A percentile compares a stretch with the other conserved stretches of the same genome.
phyloP scores from a whole-genome alignment of 2,797 vertebrate genomes.

The Anabas testudineus region DNA sequence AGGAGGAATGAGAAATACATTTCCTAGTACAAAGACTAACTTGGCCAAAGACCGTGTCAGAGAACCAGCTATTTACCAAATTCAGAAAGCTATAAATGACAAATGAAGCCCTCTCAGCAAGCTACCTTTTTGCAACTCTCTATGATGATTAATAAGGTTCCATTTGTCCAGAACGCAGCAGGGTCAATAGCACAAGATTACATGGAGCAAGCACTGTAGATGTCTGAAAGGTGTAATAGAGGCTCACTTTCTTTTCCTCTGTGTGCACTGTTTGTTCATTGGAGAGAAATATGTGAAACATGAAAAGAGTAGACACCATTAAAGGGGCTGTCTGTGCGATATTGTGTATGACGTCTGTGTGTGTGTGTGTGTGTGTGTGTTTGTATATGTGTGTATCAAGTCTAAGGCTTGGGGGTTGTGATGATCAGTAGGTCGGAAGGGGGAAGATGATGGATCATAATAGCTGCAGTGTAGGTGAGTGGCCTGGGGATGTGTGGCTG shows the following conservation, averaged over 20 bases:
- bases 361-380: constrained; percentile 6
- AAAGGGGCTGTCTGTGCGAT: constrained; percentile 38
- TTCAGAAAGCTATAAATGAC: constrained; percentile 56
- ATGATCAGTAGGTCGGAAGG: constrained; percentile 57
- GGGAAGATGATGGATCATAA: constrained; percentile 66
- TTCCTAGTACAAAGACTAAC: constrained; percentile 55
- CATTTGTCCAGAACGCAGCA: constrained; percentile 66
- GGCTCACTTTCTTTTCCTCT: constrained; percentile 46
- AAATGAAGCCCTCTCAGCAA: constrained; percentile 56
- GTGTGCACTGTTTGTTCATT: constrained; percentile 43
- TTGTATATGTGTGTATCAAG: constrained; percentile 8
- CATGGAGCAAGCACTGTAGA: constrained; percentile 51
- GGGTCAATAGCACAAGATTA: constrained; percentile 75
- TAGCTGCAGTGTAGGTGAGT: constrained; percentile 54
- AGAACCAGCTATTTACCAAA: constrained; percentile 62
- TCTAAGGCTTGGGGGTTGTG: constrained; percentile 38
- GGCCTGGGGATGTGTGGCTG: constrained; percentile 43
- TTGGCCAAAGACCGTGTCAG: constrained; percentile 40
- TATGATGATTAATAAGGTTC: constrained; percentile 77
- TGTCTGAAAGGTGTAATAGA: constrained; percentile 59
- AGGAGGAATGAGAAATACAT: constrained; percentile 44
- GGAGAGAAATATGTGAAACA: constrained; percentile 41
- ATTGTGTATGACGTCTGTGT: constrained; percentile 32
- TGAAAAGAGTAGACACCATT: constrained; percentile 49
- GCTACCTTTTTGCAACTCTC: constrained; percentile 57